Conservation (phyloP, 2,113 vertebrate species). For the human (Homo sapiens) region GRCh38 chr2:239981001-239981500, state of each 20-base stretch:
- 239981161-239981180: rapidly evolving
- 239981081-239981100: neutral
- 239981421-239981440: neutral
- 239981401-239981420: rapidly evolving
- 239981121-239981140: rapidly evolving
- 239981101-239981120: neutral
- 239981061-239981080: neutral
- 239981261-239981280: rapidly evolving
- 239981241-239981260: neutral
- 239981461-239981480: no score
- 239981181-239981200: neutral
- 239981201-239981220: neutral
- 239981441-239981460: neutral
- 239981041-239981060: neutral
- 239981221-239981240: neutral
- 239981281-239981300: neutral
- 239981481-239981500: neutral
- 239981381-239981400: rapidly evolving
- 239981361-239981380: no score
- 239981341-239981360: rapidly evolving
- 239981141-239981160: rapidly evolving
- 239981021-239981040: neutral
- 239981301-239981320: neutral
- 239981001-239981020: neutral
- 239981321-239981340: rapidly evolving